These are phyloP conservation scores for Lucilia cuprina DNA, from an alignment of 1,140 invertebrate genomes.

Conservation along the genomic window DNA sequence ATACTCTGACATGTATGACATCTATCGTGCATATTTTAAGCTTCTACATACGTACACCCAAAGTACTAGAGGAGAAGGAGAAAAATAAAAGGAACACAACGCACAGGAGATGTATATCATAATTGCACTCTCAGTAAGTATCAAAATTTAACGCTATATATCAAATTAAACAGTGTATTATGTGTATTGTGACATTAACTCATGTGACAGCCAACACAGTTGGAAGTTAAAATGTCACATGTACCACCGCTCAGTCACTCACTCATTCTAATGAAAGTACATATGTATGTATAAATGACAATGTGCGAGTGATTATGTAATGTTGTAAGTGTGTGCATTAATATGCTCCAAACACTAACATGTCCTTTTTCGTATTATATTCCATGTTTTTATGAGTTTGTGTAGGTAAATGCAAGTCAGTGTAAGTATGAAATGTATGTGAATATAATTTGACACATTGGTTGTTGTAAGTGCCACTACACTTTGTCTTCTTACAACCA, in stretches of 20 bases:
- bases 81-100: not conserved
- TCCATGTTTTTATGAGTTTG: not conserved
- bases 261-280: not conserved
- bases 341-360: not conserved
- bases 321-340: not conserved
- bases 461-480: not conserved
- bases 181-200: constrained; percentile 32
- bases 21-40: too few species aligned
- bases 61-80: not conserved
- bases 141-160: constrained; percentile 33
- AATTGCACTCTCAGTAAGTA: constrained; percentile 26
- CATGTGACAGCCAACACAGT: constrained; percentile 27
- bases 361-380: not conserved
- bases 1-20: too few species aligned
- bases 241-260: not conserved
- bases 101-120: not conserved
- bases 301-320: not conserved
- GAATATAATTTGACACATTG: constrained; percentile 19
- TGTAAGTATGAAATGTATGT: not conserved
- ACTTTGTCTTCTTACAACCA: not conserved
- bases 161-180: constrained; percentile 26
- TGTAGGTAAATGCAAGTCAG: not conserved
- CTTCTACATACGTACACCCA: not conserved
- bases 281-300: not conserved
- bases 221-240: constrained; percentile 31